phyloP scores from a whole-genome alignment of 2,888 invertebrate genomes.

The Chorisops tibialis region DNA sequence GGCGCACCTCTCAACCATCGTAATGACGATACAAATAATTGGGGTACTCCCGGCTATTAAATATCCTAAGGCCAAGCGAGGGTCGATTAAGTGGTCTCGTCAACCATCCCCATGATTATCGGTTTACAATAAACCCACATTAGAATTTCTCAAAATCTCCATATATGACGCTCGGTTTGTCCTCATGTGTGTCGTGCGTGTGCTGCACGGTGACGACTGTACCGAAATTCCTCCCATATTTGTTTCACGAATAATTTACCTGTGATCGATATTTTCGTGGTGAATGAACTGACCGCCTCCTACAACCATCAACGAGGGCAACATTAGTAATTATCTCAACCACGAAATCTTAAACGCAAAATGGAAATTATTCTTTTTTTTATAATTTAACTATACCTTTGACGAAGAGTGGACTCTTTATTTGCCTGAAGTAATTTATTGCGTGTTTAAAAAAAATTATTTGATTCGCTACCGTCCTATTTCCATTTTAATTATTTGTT shows the following conservation, averaged over 20 bases:
- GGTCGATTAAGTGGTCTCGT: too few species aligned
- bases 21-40: too few species aligned
- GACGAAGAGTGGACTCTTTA: background rate
- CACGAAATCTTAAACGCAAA: constrained; percentile 25
- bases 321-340: constrained; percentile 13
- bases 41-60: too few species aligned
- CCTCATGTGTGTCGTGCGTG: too few species aligned
- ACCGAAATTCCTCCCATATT: background rate
- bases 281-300: constrained; percentile 10
- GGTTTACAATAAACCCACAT: too few species aligned
- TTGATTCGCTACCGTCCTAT: constrained; percentile 7
- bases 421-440: background rate
- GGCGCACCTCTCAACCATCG: too few species aligned
- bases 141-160: too few species aligned
- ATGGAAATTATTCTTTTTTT: constrained; percentile 22
- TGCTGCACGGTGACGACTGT: too few species aligned
- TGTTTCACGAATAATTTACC: background rate
- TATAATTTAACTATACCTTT: constrained; percentile 4
- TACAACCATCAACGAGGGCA: constrained; percentile 6
- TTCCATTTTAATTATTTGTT: too few species aligned
- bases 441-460: constrained; percentile 7
- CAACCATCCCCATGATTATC: too few species aligned
- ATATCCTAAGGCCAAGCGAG: too few species aligned
- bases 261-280: constrained; percentile 13
- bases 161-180: too few species aligned